Evolutionary conservation across 2,797 vertebrate species (phyloP), one percentile per base, ranked within the genome.

Genomic region (Parauchenoglanis punctatus): DNA sequence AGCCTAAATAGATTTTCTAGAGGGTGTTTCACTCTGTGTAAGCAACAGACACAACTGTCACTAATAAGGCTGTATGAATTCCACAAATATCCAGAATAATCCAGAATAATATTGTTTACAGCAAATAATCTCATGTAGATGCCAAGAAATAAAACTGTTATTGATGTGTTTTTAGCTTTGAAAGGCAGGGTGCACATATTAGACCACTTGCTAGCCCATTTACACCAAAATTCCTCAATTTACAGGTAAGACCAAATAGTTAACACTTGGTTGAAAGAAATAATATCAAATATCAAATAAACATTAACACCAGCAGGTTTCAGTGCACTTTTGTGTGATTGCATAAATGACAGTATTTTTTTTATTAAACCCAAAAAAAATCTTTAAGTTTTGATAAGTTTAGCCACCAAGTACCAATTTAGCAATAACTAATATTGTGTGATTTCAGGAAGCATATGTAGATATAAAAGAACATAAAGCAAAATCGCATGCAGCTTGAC

Each of bases 401-500:
- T 23, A 3, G 40, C 18, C 4, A 72, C 15, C n/a, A 75, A 46
- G 31, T 20, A 72, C 35, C 7, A 44, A 44, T 49, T 75, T 75
- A 49, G 23, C 23, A 52, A 76, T 46, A n/a, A 25, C 4, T 10
- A 44, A 44, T 44, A n/a, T n/a, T 31, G 23, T 52, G 73, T n/a
- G 23, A 75, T 75, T 28, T 7, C 5, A 15, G 12, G 23, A 52
- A 7, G n/a, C 6, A 54, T 76, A n/a, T 6, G 49, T 76, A 28
- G 28, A 78, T 54, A 31, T 15, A 28, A 77, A 17, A 44, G 35
- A 61, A 17, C 2, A 44, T 8, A n/a, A 31, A 49, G 44, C 35
- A 56, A n/a, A 70, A n/a, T 4, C 35, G 28, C 56, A 28, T 18
- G 73, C 23, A 40, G 63, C 35, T 3, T 49, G 83, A 85, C 97